phyloP scores from a whole-genome alignment of 1,140 invertebrate species.

The Psix sp. region DNA sequence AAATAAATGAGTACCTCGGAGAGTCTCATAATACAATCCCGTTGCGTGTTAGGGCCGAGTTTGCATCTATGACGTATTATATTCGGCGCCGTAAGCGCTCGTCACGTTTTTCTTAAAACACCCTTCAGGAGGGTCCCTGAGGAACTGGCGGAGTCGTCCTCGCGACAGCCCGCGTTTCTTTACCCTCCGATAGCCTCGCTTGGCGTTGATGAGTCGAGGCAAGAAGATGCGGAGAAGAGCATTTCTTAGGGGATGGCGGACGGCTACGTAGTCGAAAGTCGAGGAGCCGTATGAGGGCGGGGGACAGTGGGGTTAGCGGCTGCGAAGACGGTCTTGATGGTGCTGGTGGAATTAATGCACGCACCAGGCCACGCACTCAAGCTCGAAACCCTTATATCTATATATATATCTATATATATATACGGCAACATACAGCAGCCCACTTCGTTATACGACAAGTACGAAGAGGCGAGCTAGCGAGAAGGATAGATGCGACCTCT shows the following conservation, averaged over 20 bases:
- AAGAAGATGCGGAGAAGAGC: conserved; percentile 67
- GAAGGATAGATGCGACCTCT: conserved; percentile 20
- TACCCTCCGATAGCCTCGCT: conserved; percentile 51
- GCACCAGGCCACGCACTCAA: conserved; percentile 74
- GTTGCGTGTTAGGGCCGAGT: conserved; percentile 26
- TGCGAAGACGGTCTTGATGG: conserved; percentile 60
- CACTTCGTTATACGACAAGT: conserved; percentile 77
- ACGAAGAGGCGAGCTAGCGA: conserved; percentile 64
- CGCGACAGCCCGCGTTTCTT: conserved; percentile 49
- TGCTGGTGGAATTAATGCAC: conserved; percentile 76
- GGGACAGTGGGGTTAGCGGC: conserved; percentile 33
- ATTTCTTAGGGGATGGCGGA: conserved; percentile 55
- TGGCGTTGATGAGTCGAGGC: conserved; percentile 74
- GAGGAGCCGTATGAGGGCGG: conserved; percentile 31
- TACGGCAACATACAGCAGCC: conserved; percentile 60
- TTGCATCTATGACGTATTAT: conserved; percentile 49
- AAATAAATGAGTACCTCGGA: conserved; percentile 12
- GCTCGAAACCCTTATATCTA: conserved; percentile 64
- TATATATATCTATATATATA: conserved; percentile 26
- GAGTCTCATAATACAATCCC: conserved; percentile 27
- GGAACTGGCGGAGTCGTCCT: conserved; percentile 38
- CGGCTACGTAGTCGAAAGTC: conserved; percentile 53
- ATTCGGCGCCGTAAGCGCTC: conserved; percentile 42
- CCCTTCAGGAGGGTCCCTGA: conserved; percentile 49
- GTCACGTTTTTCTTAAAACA: conserved; percentile 67